Conservation (phyloP, 53 echinoderm and acorn worm genomes). For the Temnopleurus reevesii region DNA sequence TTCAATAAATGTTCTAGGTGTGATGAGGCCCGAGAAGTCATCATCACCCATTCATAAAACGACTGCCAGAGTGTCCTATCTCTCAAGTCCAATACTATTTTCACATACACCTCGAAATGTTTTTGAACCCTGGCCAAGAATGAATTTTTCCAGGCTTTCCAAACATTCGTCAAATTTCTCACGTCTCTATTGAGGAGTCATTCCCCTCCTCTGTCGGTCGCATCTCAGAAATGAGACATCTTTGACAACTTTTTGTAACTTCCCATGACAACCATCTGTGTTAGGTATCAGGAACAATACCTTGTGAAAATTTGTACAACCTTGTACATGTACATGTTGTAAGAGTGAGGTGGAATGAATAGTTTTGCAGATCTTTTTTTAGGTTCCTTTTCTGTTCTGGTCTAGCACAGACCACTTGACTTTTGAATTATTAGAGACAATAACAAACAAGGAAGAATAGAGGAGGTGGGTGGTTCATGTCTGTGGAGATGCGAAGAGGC, state of each 20-base stretch:
- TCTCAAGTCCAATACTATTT: slow-evolving; percentile 2
- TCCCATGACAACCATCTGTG: slow-evolving; percentile 9
- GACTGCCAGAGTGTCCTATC: background rate
- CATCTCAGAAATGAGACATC: slow-evolving; percentile 12
- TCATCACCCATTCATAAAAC: background rate
- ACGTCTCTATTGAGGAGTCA: background rate
- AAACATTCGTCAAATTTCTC: slow-evolving; percentile 20
- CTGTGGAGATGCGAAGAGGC: background rate
- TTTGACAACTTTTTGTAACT: background rate
- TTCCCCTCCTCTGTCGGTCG: background rate
- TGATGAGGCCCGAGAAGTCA: background rate
- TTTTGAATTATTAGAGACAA: background rate
- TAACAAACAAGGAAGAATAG: background rate
- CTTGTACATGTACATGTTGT: too few species aligned
- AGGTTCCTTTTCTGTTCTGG: background rate
- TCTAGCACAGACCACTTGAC: background rate
- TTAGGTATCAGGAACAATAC: background rate
- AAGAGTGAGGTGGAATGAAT: background rate
- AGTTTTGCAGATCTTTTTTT: background rate
- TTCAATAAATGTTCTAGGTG: background rate
- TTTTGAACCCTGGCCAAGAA: slow-evolving; percentile 10
- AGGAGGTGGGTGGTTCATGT: background rate
- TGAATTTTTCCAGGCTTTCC: slow-evolving; percentile 9
- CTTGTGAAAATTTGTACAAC: slow-evolving; percentile 1
- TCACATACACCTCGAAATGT: background rate